A percentile compares a stretch with the other conserved stretches of the same genome.
phyloP scores from a whole-genome alignment of 1,140 invertebrate genomes.

The Brachionus sp. region DNA sequence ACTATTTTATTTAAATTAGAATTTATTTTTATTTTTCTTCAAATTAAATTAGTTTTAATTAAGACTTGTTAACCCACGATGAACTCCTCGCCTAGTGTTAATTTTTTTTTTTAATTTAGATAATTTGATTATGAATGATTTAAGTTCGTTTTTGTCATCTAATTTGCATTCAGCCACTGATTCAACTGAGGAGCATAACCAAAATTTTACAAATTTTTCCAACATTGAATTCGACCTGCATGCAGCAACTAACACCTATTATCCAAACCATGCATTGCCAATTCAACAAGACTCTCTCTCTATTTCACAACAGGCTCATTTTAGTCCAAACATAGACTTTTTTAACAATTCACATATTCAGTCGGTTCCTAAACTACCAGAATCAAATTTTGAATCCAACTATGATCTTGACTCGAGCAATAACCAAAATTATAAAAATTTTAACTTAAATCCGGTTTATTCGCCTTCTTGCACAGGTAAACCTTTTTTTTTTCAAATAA shows the following conservation, averaged over 20 bases:
- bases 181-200: background rate
- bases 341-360: background rate
- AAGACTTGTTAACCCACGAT: background rate
- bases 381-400: background rate
- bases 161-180: conserved; percentile 16
- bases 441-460: conserved; percentile 9
- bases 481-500: background rate
- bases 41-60: background rate
- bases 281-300: background rate
- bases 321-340: background rate
- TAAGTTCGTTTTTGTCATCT: conserved; percentile 34
- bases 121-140: conserved; percentile 42
- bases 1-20: background rate
- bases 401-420: background rate
- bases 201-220: conserved; percentile 20
- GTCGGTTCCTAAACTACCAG: background rate
- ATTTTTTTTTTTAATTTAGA: conserved; percentile 6
- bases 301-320: background rate
- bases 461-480: conserved; percentile 18
- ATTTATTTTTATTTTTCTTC: background rate
- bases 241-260: background rate
- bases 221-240: conserved; percentile 1
- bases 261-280: background rate
- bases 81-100: background rate
- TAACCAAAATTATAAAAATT: background rate